Evolutionary conservation across 2,888 invertebrate genomes (phyloP), one percentile per base, ranked within the genome.

Genomic region (Scotopteryx bipunctaria): DNA sequence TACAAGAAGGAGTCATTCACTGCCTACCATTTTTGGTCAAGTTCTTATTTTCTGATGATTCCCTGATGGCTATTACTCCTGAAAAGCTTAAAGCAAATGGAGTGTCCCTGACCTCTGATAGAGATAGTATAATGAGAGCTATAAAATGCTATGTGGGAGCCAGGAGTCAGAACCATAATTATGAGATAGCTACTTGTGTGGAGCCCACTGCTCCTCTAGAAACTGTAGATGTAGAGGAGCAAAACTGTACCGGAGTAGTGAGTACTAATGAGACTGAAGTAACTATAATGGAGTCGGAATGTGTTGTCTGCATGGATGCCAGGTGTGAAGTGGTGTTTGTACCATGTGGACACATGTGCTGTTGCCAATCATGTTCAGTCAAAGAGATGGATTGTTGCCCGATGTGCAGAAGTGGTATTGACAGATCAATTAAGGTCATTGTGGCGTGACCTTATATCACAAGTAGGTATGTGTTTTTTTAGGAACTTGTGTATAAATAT

Each of bases 261-360:
- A 79, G 66, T 57, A 57, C 63, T 56, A 64, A 73, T 51, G 75
- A 83, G 50, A 70, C 73, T 52, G 82, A 81, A 40, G 72, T 66
- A 42, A 57, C 69, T 48, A 66, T 78, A 27, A 75, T 75, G 33
- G 87, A 87, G 56, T 90, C 93, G 5, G 97, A 97, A 85, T 97
- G 97, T 89, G 95, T 96, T 25, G 92, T 97, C 65, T 97, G 97
- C 78, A 93, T 97, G 93, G 96, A 96, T 81, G 83, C 88, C 62
- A 91, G 90, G 78, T 83, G 85, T 64, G 93, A 94, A 78, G 91
- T 96, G 42, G 94, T 97, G 69, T 96, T 96, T 89, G 92, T 97
- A 66, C 95, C 96, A 46, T 97, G 97, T 77, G 97, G 97, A 47
- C 97, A 97, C 81, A 93, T 96, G 73, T 97, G 97, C 75, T 95